Conservation (phyloP, 2,888 invertebrate species). For the Notocelia uddmanniana region DNA sequence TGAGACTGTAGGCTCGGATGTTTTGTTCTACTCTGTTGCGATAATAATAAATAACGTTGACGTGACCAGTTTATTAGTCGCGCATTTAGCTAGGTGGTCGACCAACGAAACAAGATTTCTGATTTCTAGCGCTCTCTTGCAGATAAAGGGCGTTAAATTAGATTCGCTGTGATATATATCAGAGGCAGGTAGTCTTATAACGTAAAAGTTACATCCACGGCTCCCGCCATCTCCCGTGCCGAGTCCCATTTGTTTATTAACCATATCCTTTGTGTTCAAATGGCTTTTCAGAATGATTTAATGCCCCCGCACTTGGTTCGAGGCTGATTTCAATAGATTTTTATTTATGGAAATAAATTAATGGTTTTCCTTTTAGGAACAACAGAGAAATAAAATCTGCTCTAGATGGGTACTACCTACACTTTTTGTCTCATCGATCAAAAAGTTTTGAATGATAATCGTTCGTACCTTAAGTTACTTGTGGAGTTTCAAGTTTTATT, state of each 20-base stretch:
- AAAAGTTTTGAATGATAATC: conserved; percentile 49
- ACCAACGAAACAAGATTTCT: conserved; percentile 66
- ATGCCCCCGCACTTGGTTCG: conserved; percentile 61
- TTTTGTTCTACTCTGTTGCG: conserved; percentile 74
- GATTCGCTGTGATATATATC: conserved; percentile 61
- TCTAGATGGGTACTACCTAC: conserved; percentile 49
- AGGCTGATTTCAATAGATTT: conserved; percentile 62
- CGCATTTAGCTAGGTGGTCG: conserved; percentile 70
- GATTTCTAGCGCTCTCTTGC: conserved; percentile 63
- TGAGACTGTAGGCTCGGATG: conserved; percentile 65
- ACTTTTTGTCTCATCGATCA: conserved; percentile 53
- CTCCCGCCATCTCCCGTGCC: conserved; percentile 65
- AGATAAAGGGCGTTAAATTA: conserved; percentile 63
- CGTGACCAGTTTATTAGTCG: conserved; percentile 82
- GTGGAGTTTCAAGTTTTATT: conserved; percentile 48
- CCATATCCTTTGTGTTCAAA: conserved; percentile 77
- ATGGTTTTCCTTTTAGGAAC: conserved; percentile 55
- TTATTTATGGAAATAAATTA: conserved; percentile 66
- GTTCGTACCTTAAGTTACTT: conserved; percentile 44
- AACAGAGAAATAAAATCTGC: conserved; percentile 44
- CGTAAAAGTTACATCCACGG: conserved; percentile 59
- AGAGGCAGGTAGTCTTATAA: conserved; percentile 44
- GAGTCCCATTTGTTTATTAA: conserved; percentile 77
- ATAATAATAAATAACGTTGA: conserved; percentile 82
- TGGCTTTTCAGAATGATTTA: conserved; percentile 76